Conservation (phyloP, 2,888 invertebrate genomes). For the Drosophila anceps region DNA sequence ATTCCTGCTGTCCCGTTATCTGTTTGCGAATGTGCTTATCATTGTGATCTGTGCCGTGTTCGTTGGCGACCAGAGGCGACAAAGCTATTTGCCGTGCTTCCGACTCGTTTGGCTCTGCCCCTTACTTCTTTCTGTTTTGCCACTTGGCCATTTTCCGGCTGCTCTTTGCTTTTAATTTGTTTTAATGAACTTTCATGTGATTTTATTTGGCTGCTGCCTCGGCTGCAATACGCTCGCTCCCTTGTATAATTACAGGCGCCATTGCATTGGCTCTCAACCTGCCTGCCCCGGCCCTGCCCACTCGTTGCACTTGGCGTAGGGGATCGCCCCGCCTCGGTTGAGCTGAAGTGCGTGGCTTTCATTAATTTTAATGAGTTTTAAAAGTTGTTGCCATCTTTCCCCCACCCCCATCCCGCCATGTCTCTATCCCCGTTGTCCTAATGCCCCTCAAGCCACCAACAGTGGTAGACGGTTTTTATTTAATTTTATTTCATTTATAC, state of each 20-base stretch:
- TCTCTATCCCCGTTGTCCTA: slow-evolving; percentile 2
- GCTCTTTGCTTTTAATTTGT: slow-evolving; percentile 68
- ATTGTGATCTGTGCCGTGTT: not conserved
- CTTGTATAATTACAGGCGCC: slow-evolving; percentile 79
- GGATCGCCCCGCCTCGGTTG: slow-evolving; percentile 22
- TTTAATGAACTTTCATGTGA: too few relatives aligned
- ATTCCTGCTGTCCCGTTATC: not conserved
- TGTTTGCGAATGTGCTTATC: not conserved
- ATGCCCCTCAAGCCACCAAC: slow-evolving; percentile 25
- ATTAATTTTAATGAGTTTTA: slow-evolving; percentile 79
- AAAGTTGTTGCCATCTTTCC: slow-evolving; percentile 74
- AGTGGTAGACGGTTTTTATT: slow-evolving; percentile 51
- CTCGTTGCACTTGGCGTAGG: not conserved
- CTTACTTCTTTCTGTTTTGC: slow-evolving; percentile 22
- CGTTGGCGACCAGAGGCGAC: slow-evolving; percentile 8
- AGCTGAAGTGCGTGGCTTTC: slow-evolving; percentile 78
- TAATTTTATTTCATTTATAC: slow-evolving; percentile 51
- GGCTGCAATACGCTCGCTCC: slow-evolving; percentile 78
- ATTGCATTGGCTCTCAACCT: slow-evolving; percentile 52
- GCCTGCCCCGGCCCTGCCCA: not conserved
- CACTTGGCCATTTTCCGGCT: slow-evolving; percentile 59
- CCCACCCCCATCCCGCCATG: not conserved
- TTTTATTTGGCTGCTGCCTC: slow-evolving; percentile 55
- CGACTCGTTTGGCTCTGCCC: slow-evolving; percentile 59
- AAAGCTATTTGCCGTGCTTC: slow-evolving; percentile 57